These are phyloP conservation scores for Chiroxiphia lanceolata DNA, from an alignment of 2,797 vertebrate genomes.

Conservation along the genomic window DNA sequence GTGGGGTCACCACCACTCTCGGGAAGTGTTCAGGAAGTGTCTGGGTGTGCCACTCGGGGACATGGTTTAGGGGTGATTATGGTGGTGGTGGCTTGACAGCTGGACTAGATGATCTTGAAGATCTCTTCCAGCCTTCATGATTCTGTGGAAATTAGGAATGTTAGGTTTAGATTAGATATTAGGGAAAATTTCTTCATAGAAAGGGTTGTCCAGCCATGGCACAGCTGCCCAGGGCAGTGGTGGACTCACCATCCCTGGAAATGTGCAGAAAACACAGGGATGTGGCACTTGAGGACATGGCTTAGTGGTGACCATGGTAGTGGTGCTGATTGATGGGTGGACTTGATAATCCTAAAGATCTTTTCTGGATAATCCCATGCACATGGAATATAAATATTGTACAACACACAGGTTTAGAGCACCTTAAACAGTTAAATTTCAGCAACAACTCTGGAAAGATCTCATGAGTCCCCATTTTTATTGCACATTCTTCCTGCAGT, in stretches of 20 bases:
- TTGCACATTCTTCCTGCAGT: background rate
- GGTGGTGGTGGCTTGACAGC: background rate
- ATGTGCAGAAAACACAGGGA: fast-evolving
- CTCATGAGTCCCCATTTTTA: background rate
- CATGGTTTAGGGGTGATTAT: background rate
- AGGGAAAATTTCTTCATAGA: background rate
- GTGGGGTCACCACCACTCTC: background rate
- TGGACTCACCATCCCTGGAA: background rate
- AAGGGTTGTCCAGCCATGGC: background rate
- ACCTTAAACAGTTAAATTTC: background rate
- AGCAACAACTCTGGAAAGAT: background rate
- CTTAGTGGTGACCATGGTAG: fast-evolving
- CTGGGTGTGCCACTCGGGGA: background rate
- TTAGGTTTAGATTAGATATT: background rate
- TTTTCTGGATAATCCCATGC: background rate
- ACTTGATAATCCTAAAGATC: background rate
- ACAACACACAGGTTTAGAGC: background rate
- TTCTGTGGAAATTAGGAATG: background rate
- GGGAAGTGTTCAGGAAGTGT: background rate
- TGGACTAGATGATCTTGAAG: background rate
- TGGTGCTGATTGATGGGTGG: background rate
- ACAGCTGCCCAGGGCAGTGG: background rate
- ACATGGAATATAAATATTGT: background rate
- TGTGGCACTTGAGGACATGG: background rate
- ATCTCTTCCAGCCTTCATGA: background rate